Conservation (phyloP, 2,888 invertebrate species). For the Cartodere bifasciata region DNA sequence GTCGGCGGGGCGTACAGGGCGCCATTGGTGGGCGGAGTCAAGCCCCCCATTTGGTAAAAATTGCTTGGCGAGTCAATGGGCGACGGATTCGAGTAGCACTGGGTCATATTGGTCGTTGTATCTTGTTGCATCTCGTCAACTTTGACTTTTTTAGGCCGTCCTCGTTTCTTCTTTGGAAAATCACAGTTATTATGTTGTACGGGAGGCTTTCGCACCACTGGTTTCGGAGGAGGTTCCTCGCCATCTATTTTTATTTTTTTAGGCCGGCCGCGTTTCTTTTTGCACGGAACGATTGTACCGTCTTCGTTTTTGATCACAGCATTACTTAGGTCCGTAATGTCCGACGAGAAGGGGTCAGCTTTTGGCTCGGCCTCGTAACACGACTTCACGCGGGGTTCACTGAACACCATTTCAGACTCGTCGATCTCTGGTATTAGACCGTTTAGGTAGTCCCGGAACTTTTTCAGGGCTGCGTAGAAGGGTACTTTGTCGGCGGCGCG, state of each 20-base stretch:
- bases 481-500: conserved; percentile 96
- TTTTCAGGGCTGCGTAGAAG: conserved; percentile 90
- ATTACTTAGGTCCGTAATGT: conserved; percentile 38
- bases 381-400: conserved; percentile 54
- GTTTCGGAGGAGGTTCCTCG: conserved; percentile 45
- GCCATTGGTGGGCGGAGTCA: conserved; percentile 32
- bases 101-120: conserved; percentile 35
- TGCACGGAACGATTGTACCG: conserved; percentile 56
- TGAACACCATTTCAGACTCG: conserved; percentile 79
- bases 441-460: conserved; percentile 87
- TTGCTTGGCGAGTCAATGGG: conserved; percentile 39
- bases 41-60: conserved; percentile 34
- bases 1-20: conserved; percentile 30
- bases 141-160: conserved; percentile 76
- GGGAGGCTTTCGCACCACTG: conserved; percentile 38
- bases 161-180: conserved; percentile 76
- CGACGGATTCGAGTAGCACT: conserved; percentile 38
- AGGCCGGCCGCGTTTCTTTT: conserved; percentile 83
- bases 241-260: conserved; percentile 69
- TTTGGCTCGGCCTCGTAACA: conserved; percentile 46
- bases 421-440: conserved; percentile 75
- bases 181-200: conserved; percentile 36
- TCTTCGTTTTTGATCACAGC: conserved; percentile 44
- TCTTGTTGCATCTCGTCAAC: conserved; percentile 46
- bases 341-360: conserved; percentile 30